Base-by-base conservation (phyloP, 2,113 vertebrate genomes). In the Cisticola juncidis region DNA sequence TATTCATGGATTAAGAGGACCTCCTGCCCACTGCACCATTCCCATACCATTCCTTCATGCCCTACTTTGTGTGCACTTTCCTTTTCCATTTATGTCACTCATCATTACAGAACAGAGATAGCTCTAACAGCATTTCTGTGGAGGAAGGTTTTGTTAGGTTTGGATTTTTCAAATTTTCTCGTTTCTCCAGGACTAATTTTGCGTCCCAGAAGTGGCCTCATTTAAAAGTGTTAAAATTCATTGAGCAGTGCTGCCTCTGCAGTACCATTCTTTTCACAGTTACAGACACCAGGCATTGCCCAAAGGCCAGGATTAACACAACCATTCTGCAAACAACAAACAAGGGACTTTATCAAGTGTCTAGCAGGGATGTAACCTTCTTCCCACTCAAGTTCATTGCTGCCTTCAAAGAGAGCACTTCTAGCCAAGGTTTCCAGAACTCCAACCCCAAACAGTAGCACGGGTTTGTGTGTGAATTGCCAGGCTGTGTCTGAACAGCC, bases 401-500 rank as follows among this genome's bases (percentile, higher is more conserved):
- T 83, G 74, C 81, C 38, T 88, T 87, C 71, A 73, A 91, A 38
- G 70, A 84, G 21, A 80, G 45, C 58, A n/a, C 45, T 65, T 80
- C 51, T n/a, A 73, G 45, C 35, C 85, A 81, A 77, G 47, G 40
- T 42, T 82, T 77, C 56, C 62, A 86, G 60, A 83, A 48, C 56
- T 66, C 79, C 79, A 86, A 42, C 54, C 19, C 64, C 9, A 71
- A 47, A 36, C 0, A 0, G 35, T 5, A 85, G 42, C 42, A 68
- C 0, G 0, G 35, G 22, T 89, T 62, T 73, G 14, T 62, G 58
- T 79, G 76, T 54, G 25, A 88, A 66, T 62, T 85, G 38, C 69
- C 72, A 78, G 81, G 60, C 85, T 45, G 21, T 31, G 45, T 45
- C 38, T 77, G 33, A 88, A 18, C 72, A 81, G 58, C 53, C 64